Conservation (phyloP, 2,797 vertebrate species). For the Squalus acanthias region DNA sequence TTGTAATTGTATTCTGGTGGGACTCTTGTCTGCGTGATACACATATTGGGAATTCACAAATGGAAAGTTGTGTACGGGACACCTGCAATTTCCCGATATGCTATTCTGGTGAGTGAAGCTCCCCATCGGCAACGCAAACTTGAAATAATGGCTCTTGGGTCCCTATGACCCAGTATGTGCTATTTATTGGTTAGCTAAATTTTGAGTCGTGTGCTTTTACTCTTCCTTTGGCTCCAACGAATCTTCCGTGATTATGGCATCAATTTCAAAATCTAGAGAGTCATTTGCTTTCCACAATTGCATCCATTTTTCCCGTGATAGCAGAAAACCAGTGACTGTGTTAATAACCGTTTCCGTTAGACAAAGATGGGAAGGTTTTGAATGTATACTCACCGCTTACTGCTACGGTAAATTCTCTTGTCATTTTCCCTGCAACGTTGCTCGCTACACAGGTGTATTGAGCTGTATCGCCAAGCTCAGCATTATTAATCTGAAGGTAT, state of each 20-base stretch:
- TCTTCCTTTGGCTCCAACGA: not conserved
- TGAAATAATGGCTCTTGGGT: not conserved
- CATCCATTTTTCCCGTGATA: not conserved
- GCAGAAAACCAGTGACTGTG: not conserved
- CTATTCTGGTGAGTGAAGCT: not conserved
- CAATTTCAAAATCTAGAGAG: not conserved
- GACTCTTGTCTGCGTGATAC: not conserved
- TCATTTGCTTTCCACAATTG: not conserved
- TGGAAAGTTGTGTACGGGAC: not conserved
- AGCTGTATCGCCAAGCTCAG: slow-evolving; percentile 71
- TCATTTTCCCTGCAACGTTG: slow-evolving; percentile 82
- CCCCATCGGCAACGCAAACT: not conserved
- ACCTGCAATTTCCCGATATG: not conserved
- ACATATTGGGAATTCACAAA: not conserved
- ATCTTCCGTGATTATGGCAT: not conserved
- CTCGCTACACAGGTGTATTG: slow-evolving; percentile 84
- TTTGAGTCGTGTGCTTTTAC: not conserved
- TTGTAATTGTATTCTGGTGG: not conserved
- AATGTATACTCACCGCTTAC: slow-evolving; percentile 72
- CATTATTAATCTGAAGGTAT: slow-evolving; percentile 90
- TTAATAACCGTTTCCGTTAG: not conserved
- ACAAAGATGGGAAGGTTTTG: not conserved
- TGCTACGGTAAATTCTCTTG: slow-evolving; percentile 74
- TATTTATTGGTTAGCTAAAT: not conserved
- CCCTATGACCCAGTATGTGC: not conserved